phyloP scores from a whole-genome alignment of 2,888 invertebrate genomes.

The Calameuta pallipes region DNA sequence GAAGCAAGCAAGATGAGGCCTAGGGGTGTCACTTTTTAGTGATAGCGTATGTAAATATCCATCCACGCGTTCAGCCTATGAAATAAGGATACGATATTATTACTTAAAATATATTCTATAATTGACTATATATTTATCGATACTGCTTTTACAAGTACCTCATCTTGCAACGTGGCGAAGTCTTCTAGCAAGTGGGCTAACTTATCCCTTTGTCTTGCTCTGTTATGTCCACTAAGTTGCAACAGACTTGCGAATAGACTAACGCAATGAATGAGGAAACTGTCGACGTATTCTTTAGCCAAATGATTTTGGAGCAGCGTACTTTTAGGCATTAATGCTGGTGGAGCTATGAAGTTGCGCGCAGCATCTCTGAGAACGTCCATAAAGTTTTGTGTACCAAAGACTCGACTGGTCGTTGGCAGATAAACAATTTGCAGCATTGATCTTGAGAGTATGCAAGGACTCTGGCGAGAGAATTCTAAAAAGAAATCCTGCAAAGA shows the following conservation, averaged over 20 bases:
- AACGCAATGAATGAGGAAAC: constrained; percentile 87
- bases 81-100: constrained; percentile 22
- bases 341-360: constrained; percentile 89
- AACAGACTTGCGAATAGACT: constrained; percentile 88
- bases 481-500: constrained; percentile 86
- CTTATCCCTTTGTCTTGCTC: constrained; percentile 95
- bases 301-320: constrained; percentile 76
- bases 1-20: constrained; percentile 85
- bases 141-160: constrained; percentile 70
- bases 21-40: constrained; percentile 75
- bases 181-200: constrained; percentile 90
- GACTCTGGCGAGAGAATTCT: constrained; percentile 88
- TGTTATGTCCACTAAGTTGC: constrained; percentile 93
- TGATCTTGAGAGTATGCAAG: constrained; percentile 93
- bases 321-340: constrained; percentile 82
- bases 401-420: constrained; percentile 66
- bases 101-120: constrained; percentile 14
- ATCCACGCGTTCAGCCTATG: constrained; percentile 90
- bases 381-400: constrained; percentile 74
- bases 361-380: constrained; percentile 90
- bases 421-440: constrained; percentile 87
- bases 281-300: constrained; percentile 89
- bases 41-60: constrained; percentile 80
- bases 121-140: constrained; percentile 18
- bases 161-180: constrained; percentile 90